Conservation (phyloP, 2,113 vertebrate genomes). For the Ibidorhyncha struthersii region DNA sequence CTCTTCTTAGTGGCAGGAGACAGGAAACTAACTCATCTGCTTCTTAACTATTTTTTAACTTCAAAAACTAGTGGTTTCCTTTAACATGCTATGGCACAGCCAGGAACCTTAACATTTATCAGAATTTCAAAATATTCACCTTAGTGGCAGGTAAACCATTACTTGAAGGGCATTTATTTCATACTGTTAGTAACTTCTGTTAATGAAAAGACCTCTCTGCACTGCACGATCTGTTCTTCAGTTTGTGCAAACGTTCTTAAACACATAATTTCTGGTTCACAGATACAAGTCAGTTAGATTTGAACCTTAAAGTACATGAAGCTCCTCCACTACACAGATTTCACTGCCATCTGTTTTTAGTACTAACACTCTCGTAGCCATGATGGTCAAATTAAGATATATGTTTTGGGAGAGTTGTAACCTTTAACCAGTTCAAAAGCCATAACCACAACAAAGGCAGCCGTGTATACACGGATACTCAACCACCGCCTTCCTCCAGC, state of each 20-base stretch:
- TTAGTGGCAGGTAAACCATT: not conserved
- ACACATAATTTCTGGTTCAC: not conserved
- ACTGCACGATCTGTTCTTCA: not conserved
- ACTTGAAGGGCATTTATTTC: not conserved
- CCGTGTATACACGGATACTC: accelerated
- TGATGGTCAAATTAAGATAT: not conserved
- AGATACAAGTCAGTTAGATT: not conserved
- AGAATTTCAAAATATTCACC: not conserved
- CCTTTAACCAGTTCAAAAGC: not conserved
- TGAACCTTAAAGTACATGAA: not conserved
- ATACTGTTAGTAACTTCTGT: not conserved
- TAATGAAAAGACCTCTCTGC: not conserved
- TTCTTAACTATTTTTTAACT: not conserved
- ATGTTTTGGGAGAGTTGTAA: not conserved
- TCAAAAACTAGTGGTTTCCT: not conserved
- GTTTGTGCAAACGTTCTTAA: accelerated
- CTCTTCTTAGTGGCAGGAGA: not conserved
- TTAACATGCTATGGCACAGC: accelerated
- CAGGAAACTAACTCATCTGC: not conserved
- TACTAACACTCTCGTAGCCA: accelerated
- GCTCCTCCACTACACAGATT: not conserved
- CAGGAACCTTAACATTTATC: not conserved
- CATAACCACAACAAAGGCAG: not conserved
- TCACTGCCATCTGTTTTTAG: not conserved
- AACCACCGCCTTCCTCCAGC: not conserved